phyloP scores from a whole-genome alignment of 2,113 vertebrate species.

The Asarcornis scutulata region DNA sequence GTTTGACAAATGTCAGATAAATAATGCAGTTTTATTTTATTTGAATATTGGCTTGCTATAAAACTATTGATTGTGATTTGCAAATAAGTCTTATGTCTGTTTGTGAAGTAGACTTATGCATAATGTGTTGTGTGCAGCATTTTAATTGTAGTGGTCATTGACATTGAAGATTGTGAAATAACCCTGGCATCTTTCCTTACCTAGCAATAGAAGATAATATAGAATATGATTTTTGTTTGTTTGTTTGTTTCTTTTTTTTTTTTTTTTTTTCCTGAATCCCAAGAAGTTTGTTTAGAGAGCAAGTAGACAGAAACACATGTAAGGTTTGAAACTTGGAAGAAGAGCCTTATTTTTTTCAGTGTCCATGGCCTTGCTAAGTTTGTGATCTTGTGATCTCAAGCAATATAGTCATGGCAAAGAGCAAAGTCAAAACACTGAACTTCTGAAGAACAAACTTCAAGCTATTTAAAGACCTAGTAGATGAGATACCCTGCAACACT shows the following conservation, averaged over 20 bases:
- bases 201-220: not conserved
- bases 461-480: too few species aligned
- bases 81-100: not conserved
- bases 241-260: not conserved
- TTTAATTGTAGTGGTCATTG: conserved; percentile 18
- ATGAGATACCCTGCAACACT: too few species aligned
- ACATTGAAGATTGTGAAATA: conserved; percentile 35
- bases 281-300: not conserved
- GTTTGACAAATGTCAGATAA: not conserved
- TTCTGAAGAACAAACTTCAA: too few species aligned
- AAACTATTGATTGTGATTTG: not conserved
- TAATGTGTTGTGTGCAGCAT: not conserved
- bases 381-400: too few species aligned
- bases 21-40: conserved; percentile 25
- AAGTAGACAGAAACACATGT: not conserved
- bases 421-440: too few species aligned
- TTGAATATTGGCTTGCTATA: not conserved
- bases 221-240: not conserved
- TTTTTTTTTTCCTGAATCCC: not conserved
- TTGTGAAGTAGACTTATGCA: not conserved
- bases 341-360: not conserved
- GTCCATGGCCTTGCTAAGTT: too few species aligned
- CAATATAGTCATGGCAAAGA: too few species aligned
- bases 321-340: not conserved
- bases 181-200: not conserved